phyloP scores from a whole-genome alignment of 2,113 vertebrate genomes.

The Anthoscopus minutus region DNA sequence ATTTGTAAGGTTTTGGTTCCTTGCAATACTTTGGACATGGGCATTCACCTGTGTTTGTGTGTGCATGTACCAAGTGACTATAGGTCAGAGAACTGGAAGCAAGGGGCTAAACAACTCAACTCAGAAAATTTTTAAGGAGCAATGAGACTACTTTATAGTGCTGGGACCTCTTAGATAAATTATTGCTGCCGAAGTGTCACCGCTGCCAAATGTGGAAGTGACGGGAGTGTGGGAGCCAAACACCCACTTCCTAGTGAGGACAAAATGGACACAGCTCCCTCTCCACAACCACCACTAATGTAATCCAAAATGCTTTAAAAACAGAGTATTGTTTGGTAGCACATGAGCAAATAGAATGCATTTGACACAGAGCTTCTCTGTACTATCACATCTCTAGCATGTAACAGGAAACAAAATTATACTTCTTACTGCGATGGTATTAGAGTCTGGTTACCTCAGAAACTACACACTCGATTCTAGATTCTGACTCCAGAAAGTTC shows the following conservation, averaged over 20 bases:
- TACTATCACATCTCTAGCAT: not conserved
- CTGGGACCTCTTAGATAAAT: not conserved
- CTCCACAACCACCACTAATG: not conserved
- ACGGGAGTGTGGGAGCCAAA: not conserved
- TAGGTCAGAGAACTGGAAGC: not conserved
- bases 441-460: not conserved
- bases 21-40: not conserved
- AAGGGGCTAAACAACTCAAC: not conserved
- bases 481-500: not conserved
- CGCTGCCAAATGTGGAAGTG: slow-evolving; percentile 7
- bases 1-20: not conserved
- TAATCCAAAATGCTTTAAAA: slow-evolving; percentile 26
- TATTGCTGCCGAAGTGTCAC: not conserved
- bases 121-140: not conserved
- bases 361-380: not conserved
- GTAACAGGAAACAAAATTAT: slow-evolving; percentile 3
- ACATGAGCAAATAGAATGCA: not conserved
- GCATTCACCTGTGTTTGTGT: not conserved
- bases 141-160: not conserved
- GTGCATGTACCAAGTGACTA: not conserved
- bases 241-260: not conserved
- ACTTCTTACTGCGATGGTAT: not conserved
- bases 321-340: not conserved
- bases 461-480: fast-evolving
- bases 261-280: slow-evolving; percentile 18